Percentiles rank a stretch among this genome's conserved stretches.
Evolutionary conservation across 2,113 vertebrate genomes (phyloP).

Genomic region (Anoplopoma fimbria): DNA sequence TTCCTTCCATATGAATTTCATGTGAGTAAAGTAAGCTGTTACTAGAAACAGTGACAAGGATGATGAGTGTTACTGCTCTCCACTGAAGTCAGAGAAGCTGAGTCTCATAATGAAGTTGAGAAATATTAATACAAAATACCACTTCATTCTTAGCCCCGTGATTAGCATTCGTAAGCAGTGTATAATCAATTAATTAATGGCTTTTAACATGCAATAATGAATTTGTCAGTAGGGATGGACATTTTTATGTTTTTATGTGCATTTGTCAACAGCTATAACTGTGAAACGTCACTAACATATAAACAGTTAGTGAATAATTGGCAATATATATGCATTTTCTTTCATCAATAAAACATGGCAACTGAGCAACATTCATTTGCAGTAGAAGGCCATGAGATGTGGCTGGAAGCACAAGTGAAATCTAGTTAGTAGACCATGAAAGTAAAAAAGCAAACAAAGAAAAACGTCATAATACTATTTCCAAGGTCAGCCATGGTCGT

Average conservation of each 20-base stretch:
- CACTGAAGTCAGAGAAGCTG: constrained; percentile 22
- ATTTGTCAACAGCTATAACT: neutral
- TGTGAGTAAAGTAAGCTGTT: constrained; percentile 59
- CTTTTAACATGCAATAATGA: neutral
- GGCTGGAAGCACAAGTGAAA: neutral
- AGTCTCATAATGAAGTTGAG: constrained; percentile 32
- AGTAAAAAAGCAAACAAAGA: neutral
- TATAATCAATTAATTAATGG: neutral
- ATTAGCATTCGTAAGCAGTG: neutral
- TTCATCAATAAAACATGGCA: neutral
- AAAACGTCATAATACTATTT: neutral
- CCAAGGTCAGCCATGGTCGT: neutral
- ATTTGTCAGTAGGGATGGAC: neutral
- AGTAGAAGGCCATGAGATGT: neutral
- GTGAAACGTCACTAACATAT: neutral
- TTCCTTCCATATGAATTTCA: constrained; percentile 45
- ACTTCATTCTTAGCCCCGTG: neutral
- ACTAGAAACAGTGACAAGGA: constrained; percentile 47
- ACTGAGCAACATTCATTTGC: neutral
- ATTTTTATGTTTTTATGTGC: neutral
- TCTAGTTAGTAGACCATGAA: neutral
- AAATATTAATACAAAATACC: constrained; percentile 10
- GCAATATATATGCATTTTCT: neutral
- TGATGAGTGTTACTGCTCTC: constrained; percentile 28
- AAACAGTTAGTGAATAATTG: neutral